Conservation (phyloP, 2,888 invertebrate species). For the Melieria omissa region DNA sequence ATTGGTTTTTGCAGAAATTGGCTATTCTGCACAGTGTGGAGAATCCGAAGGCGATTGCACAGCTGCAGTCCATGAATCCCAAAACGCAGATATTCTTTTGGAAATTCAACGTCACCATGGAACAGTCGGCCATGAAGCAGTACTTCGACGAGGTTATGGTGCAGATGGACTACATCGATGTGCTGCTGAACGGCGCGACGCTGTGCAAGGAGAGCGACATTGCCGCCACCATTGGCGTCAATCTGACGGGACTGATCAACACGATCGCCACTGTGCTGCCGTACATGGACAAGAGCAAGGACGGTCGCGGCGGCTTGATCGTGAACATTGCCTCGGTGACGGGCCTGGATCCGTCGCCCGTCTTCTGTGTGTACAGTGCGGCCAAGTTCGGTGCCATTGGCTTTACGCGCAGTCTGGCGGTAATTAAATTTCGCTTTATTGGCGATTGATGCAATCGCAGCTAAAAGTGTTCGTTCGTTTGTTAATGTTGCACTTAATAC, state of each 20-base stretch:
- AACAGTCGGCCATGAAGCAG: constrained; percentile 54
- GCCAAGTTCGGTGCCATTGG: constrained; percentile 60
- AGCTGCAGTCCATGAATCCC: constrained; percentile 49
- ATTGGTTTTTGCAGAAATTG: constrained; percentile 51
- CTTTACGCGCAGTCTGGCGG: constrained; percentile 57
- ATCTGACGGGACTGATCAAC: constrained; percentile 47
- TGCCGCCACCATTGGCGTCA: constrained; percentile 42
- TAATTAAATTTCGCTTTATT: constrained; percentile 35
- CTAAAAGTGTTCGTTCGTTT: no score
- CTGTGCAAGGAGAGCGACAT: constrained; percentile 43
- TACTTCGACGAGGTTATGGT: constrained; percentile 52
- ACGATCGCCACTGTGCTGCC: constrained; percentile 52
- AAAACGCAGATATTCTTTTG: constrained; percentile 53
- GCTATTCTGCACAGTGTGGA: constrained; percentile 54
- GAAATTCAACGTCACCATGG: constrained; percentile 50
- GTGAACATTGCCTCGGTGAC: constrained; percentile 58
- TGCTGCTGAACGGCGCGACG: constrained; percentile 49
- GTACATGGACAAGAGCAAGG: constrained; percentile 57
- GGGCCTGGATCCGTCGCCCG: constrained; percentile 48
- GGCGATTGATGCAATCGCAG: no score
- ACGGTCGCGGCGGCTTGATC: constrained; percentile 60
- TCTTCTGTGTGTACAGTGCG: constrained; percentile 57
- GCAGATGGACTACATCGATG: constrained; percentile 41
- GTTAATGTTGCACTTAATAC: no score
- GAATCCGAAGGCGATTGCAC: constrained; percentile 50